These are phyloP conservation scores for Epinotia bilunana DNA, from an alignment of 2,888 invertebrate species.

Conservation along the genomic window DNA sequence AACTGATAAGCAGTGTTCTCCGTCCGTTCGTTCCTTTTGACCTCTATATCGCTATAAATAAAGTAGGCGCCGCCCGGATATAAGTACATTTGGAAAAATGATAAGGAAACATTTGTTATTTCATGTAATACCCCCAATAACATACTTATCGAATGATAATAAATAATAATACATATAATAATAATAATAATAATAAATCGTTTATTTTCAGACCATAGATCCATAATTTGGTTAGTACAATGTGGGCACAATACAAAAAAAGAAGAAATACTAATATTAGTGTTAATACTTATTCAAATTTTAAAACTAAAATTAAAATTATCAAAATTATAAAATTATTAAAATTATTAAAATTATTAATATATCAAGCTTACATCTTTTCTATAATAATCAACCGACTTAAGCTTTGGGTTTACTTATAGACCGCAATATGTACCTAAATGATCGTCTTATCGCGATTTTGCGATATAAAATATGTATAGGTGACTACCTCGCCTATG, in stretches of 20 bases:
- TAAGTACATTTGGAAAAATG: neutral
- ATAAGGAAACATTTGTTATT: neutral
- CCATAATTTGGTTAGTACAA: too few relatives aligned
- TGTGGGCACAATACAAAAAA: too few relatives aligned
- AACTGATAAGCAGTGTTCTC: slow-evolving; percentile 25
- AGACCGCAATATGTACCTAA: neutral
- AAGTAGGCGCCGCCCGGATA: slow-evolving; percentile 17
- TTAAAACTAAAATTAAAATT: too few relatives aligned
- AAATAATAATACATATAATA: neutral
- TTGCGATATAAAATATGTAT: neutral
- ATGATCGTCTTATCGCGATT: neutral
- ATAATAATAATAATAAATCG: too few relatives aligned
- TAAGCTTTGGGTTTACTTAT: neutral
- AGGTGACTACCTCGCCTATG: too few relatives aligned
- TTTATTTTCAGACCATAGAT: too few relatives aligned
- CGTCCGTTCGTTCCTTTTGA: slow-evolving; percentile 23
- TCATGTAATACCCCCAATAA: neutral
- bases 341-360: too few relatives aligned
- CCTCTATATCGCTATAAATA: slow-evolving; percentile 19
- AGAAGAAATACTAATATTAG: too few relatives aligned
- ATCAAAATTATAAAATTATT: too few relatives aligned
- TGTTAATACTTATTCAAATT: too few relatives aligned
- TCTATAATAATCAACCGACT: neutral
- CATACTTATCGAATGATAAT: neutral
- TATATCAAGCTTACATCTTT: neutral